Evolutionary conservation across 2,113 vertebrate species (phyloP), one percentile per base, ranked within the genome.

Genomic region (Channa argus): DNA sequence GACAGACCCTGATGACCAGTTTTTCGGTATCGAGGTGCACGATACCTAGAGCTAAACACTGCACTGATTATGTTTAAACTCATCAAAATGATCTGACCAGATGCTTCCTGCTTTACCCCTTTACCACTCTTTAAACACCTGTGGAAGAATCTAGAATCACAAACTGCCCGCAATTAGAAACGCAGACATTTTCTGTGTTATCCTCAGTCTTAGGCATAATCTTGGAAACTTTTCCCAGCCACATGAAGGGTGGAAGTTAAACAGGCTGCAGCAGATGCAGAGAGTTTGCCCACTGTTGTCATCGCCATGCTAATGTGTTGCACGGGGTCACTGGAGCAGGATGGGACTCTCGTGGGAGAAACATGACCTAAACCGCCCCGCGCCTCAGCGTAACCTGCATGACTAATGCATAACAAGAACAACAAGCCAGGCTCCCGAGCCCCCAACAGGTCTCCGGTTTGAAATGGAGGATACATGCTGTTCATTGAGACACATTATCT

Each of bases 291-390:
- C 71, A 13, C 46, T 34, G 39, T 15, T 15, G 13, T 52, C 63
- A 49, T n/a, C 39, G 0, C 6, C 5, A 63, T 64, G 69, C 63
- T 77, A 62, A 68, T 53, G 69, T 3, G 10, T 14, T 46, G 64
- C 39, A 37, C 37, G 75, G 65, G 75, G 80, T 83, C 70, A 49
- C 8, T 2, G 59, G 69, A 59, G 69, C 63, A 53, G 53, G 59
- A 64, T 44, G 59, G 43, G 38, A 33, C 36, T 55, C 80, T 50
- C 47, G 43, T 44, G 80, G 63, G 74, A 53, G 47, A 36, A 14
- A 34, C 70, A 14, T 83, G 80, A 83, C 80, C 80, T 73, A 24
- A 54, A 15, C 43, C 2, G 4, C 53, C 74, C 70, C 0, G 3
- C 47, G 7, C 36, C 3, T 6, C 60, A 38, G 49, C 59, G 10